A percentile compares a stretch with the other conserved stretches of the same genome.
phyloP scores from a whole-genome alignment of 2,797 vertebrate genomes.

The Lepus oiostolus region DNA sequence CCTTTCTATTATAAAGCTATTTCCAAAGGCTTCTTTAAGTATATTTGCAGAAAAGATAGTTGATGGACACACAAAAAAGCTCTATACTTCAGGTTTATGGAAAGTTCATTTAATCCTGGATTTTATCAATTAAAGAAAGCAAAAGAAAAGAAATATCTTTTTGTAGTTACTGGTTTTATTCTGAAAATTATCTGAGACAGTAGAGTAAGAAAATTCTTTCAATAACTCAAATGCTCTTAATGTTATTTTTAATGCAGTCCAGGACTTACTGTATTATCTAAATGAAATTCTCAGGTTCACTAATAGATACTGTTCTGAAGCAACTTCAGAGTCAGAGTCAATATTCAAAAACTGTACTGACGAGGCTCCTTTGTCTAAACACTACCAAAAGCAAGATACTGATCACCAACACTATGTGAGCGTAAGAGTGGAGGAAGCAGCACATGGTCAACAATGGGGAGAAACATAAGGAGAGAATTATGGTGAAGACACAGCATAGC shows the following conservation, averaged over 20 bases:
- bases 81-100: neutral
- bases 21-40: neutral
- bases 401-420: neutral
- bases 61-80: neutral
- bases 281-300: neutral
- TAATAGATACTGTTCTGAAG: neutral
- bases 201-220: neutral
- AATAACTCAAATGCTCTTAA: neutral
- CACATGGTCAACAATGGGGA: neutral
- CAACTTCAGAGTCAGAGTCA: neutral
- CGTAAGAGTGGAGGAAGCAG: neutral
- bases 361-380: neutral
- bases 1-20: neutral
- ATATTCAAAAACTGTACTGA: neutral
- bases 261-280: constrained; percentile 43
- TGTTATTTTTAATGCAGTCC: neutral
- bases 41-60: neutral
- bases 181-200: neutral
- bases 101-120: neutral
- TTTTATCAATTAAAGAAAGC: neutral
- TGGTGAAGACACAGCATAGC: fast-evolving
- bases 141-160: neutral
- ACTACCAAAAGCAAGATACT: neutral
- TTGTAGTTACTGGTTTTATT: neutral
- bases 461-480: neutral